Evolutionary conservation across 2,797 vertebrate genomes (phyloP).

Genomic region (Tadarida brasiliensis): DNA sequence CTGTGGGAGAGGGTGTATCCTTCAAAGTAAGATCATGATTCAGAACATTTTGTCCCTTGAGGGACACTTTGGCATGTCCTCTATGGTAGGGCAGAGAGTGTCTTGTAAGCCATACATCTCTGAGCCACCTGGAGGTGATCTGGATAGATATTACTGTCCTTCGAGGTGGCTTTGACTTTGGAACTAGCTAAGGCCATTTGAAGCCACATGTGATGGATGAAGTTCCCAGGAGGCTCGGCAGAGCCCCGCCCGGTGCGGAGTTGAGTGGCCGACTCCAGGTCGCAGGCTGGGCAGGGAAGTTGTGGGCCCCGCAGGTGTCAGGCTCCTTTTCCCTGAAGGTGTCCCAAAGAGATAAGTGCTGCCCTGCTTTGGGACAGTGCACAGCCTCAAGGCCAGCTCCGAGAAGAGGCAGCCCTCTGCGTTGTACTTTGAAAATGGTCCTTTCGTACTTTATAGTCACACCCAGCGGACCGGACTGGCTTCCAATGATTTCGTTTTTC

Average conservation of each 20-base stretch:
- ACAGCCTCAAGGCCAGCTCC: not conserved
- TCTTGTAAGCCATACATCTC: conserved; percentile 58
- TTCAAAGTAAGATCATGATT: conserved; percentile 47
- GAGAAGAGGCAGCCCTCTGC: not conserved
- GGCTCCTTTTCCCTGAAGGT: not conserved
- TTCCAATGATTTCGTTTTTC: not conserved
- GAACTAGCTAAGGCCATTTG: not conserved
- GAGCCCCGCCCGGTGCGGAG: not conserved
- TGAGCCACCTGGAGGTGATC: not conserved
- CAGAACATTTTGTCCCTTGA: conserved; percentile 15
- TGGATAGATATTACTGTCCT: not conserved
- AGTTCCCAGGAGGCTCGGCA: not conserved
- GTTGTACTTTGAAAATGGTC: not conserved
- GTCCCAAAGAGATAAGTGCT: not conserved
- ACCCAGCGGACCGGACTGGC: not conserved
- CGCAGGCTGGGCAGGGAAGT: not conserved
- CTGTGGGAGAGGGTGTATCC: not conserved
- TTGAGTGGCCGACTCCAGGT: not conserved
- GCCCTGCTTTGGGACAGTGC: not conserved
- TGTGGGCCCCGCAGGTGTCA: not conserved
- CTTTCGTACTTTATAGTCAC: not conserved
- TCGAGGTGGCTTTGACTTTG: conserved; percentile 2
- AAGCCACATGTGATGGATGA: not conserved
- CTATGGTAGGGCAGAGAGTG: not conserved
- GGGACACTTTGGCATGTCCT: conserved; percentile 6